Percentiles rank a stretch among this genome's conserved stretches.
These are phyloP conservation scores for Calidris pugnax DNA, from an alignment of 2,113 vertebrate genomes.

Conservation along the genomic window DNA sequence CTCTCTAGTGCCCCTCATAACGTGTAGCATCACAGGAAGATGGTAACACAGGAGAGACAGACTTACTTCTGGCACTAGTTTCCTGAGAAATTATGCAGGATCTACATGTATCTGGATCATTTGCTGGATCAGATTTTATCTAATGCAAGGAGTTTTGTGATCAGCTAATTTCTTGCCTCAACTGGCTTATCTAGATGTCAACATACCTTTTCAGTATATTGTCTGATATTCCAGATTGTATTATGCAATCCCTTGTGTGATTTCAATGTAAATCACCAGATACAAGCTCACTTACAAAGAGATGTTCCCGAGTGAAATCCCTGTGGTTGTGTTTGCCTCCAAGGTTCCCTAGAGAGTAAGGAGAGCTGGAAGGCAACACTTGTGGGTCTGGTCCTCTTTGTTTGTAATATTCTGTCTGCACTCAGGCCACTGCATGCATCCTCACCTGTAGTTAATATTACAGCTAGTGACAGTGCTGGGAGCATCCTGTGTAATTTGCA, in stretches of 20 bases:
- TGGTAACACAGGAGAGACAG: not conserved
- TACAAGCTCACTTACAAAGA: not conserved
- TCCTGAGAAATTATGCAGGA: not conserved
- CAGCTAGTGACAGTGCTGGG: not conserved
- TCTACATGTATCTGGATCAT: not conserved
- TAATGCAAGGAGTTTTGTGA: not conserved
- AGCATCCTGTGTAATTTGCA: rapidly evolving
- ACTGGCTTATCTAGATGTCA: not conserved
- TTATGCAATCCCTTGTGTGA: not conserved
- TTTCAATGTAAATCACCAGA: not conserved
- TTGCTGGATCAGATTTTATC: not conserved
- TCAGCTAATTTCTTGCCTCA: not conserved
- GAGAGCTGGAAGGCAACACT: not conserved
- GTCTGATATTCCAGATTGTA: not conserved
- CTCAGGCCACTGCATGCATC: not conserved
- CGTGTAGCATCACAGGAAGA: not conserved
- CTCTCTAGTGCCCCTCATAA: not conserved
- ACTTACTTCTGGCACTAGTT: not conserved
- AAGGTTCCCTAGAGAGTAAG: not conserved
- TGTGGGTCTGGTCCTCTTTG: not conserved
- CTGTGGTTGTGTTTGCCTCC: not conserved
- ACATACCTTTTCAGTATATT: not conserved
- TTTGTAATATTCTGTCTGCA: not conserved
- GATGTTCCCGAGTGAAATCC: not conserved
- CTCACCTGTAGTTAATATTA: not conserved